phyloP scores from a whole-genome alignment of 2,113 vertebrate species.

The Lichenostomus cassidix region DNA sequence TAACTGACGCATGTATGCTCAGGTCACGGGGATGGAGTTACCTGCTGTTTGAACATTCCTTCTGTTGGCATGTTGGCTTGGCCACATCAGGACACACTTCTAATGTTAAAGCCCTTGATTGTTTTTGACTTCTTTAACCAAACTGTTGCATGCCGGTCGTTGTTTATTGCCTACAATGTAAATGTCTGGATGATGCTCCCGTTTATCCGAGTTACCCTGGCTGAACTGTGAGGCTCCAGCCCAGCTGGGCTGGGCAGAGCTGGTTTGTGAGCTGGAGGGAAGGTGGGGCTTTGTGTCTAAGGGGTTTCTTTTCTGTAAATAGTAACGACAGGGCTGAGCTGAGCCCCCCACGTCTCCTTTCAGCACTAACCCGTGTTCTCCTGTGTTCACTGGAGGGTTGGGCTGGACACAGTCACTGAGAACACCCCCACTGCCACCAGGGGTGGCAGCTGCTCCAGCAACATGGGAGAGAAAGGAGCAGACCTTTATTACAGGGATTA shows the following conservation, averaged over 20 bases:
- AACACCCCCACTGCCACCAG: not conserved
- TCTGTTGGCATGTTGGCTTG: constrained; percentile 40
- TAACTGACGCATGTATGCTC: constrained; percentile 20
- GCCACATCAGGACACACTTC: not conserved
- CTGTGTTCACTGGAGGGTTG: not conserved
- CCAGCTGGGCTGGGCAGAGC: not conserved
- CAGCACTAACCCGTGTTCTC: not conserved
- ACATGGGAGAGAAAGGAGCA: not conserved
- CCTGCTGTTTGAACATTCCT: not conserved
- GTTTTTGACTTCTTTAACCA: constrained; percentile 14
- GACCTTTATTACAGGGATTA: constrained; percentile 13
- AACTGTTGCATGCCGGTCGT: constrained; percentile 53
- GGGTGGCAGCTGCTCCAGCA: not conserved
- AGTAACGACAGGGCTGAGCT: not conserved
- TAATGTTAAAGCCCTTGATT: not conserved
- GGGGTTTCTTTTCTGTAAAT: constrained; percentile 33
- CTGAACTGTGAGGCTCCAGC: not conserved
- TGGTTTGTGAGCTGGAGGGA: not conserved
- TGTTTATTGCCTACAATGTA: constrained; percentile 29
- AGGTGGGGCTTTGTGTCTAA: not conserved
- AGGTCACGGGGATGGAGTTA: not conserved
- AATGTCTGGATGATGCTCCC: constrained; percentile 7
- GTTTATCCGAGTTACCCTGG: constrained; percentile 5
- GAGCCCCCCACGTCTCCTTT: constrained; percentile 21
- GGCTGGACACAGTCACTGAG: not conserved